phyloP scores from a whole-genome alignment of 1,140 invertebrate genomes.

The Reticulitermes speratus region DNA sequence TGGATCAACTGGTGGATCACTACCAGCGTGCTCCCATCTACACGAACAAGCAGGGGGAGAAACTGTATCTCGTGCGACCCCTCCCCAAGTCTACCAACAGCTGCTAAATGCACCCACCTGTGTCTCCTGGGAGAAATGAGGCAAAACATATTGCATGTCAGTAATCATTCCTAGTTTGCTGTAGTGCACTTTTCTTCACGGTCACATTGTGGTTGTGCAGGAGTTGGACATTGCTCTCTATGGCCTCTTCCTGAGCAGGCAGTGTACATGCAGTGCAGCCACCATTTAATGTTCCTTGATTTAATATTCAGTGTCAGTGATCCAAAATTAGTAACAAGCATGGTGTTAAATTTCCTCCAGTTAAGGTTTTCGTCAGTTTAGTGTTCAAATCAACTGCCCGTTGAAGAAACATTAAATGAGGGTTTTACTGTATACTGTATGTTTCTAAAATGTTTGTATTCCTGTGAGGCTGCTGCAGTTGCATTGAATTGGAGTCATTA shows the following conservation, averaged over 20 bases:
- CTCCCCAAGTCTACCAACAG: constrained; percentile 54
- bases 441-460: constrained; percentile 4
- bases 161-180: constrained; percentile 21
- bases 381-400: no score
- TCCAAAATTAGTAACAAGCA: no score
- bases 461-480: neutral
- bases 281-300: no score
- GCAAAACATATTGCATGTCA: neutral
- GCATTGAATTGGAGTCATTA: neutral
- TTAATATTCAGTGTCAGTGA: no score
- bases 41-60: constrained; percentile 93
- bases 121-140: constrained; percentile 16
- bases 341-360: no score
- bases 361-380: no score
- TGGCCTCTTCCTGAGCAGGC: neutral
- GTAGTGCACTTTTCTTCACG: neutral
- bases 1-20: constrained; percentile 97
- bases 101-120: constrained; percentile 23
- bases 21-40: constrained; percentile 99
- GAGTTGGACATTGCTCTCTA: neutral
- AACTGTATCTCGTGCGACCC: constrained; percentile 86
- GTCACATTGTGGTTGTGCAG: neutral
- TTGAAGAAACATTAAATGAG: no score
- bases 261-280: neutral
- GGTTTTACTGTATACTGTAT: neutral